Conservation (phyloP, 2,888 invertebrate species). For the Ophion slaviceki region DNA sequence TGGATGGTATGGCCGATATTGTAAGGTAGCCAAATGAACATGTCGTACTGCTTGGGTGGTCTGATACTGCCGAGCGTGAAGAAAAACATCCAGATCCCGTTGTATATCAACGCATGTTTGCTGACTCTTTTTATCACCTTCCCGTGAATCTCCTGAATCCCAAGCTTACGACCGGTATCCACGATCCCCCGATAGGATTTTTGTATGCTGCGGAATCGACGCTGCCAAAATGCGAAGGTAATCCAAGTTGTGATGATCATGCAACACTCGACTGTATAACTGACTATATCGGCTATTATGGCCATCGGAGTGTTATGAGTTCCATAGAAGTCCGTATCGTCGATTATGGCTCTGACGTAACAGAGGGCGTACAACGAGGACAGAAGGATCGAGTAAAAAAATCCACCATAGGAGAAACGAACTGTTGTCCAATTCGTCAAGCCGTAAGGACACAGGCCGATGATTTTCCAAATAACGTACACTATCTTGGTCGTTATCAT, state of each 20-base stretch:
- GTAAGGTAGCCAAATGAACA: slow-evolving; percentile 8
- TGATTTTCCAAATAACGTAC: slow-evolving; percentile 46
- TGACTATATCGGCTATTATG: slow-evolving; percentile 11
- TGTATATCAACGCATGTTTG: background rate
- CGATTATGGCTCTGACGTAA: slow-evolving; percentile 4
- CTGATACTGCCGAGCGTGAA: background rate
- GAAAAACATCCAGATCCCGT: slow-evolving; percentile 1
- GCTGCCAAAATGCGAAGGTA: slow-evolving; percentile 43
- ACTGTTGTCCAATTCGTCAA: slow-evolving; percentile 21
- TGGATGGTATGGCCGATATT: slow-evolving; percentile 21
- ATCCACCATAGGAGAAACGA: slow-evolving; percentile 38
- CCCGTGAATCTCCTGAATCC: slow-evolving; percentile 6
- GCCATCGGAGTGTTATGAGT: slow-evolving; percentile 27
- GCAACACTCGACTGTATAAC: slow-evolving; percentile 13
- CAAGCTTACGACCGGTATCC: slow-evolving; percentile 1
- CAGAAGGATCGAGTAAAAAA: slow-evolving; percentile 26
- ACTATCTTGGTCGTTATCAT: slow-evolving; percentile 23
- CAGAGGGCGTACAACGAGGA: slow-evolving; percentile 10
- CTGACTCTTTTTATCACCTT: slow-evolving; percentile 18
- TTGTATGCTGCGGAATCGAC: slow-evolving; percentile 14
- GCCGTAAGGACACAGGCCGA: slow-evolving; percentile 51
- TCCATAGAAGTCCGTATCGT: background rate
- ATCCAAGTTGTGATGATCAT: slow-evolving; percentile 53
- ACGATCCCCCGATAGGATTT: slow-evolving; percentile 27
- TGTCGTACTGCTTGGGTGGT: background rate